A percentile compares a stretch with the other conserved stretches of the same genome.
Evolutionary conservation across 2,797 vertebrate species (phyloP).

Genomic region (Arrhamphus sclerolepis): DNA sequence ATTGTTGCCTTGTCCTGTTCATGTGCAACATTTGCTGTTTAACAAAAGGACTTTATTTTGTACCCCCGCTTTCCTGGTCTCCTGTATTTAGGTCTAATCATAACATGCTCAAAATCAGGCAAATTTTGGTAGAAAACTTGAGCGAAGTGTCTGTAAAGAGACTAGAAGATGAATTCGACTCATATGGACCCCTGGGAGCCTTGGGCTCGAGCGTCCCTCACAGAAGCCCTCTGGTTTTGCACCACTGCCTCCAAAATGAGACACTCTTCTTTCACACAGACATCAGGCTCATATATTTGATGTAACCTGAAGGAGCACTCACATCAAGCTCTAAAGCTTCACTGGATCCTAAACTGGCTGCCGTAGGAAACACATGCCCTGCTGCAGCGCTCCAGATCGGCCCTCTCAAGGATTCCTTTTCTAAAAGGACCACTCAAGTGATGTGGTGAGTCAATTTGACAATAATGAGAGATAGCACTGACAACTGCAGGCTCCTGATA

Average conservation of each 20-base stretch:
- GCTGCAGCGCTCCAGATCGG: slow-evolving; percentile 34
- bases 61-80: too few relatives aligned
- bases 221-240: slow-evolving; percentile 3
- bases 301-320: slow-evolving; percentile 36
- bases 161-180: too few relatives aligned
- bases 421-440: slow-evolving; percentile 67
- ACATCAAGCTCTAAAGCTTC: slow-evolving; percentile 31
- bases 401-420: slow-evolving; percentile 54
- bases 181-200: too few relatives aligned
- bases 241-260: slow-evolving; percentile 17
- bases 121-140: too few relatives aligned
- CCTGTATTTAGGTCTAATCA: too few relatives aligned
- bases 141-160: too few relatives aligned
- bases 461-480: slow-evolving; percentile 76
- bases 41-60: too few relatives aligned
- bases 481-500: slow-evolving; percentile 71
- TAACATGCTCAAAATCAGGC: too few relatives aligned
- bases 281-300: slow-evolving; percentile 29
- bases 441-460: slow-evolving; percentile 74
- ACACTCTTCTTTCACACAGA: not conserved
- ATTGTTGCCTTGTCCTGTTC: too few relatives aligned
- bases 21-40: too few relatives aligned
- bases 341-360: slow-evolving; percentile 28
- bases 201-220: too few relatives aligned
- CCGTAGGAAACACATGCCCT: slow-evolving; percentile 46